A percentile compares a stretch with the other conserved stretches of the same genome.
phyloP scores from a whole-genome alignment of 2,113 vertebrate genomes.

The Peucedramus taeniatus region DNA sequence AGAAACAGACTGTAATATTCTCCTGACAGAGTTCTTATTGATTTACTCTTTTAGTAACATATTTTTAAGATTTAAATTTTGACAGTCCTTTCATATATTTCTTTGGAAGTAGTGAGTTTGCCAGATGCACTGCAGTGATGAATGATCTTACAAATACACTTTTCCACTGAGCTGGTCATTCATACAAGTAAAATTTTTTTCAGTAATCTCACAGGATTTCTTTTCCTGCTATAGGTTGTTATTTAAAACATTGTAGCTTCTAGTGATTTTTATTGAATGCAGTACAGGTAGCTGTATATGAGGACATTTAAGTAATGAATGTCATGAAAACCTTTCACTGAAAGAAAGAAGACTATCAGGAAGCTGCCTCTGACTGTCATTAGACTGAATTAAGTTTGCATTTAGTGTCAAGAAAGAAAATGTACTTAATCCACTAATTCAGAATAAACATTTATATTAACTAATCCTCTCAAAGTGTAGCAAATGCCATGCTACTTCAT shows the following conservation, averaged over 20 bases:
- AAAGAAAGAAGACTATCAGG: neutral
- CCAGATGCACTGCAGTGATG: neutral
- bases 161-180: neutral
- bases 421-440: neutral
- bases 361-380: neutral
- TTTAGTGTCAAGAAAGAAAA: neutral
- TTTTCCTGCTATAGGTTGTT: neutral
- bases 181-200: neutral
- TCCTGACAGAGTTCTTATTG: neutral
- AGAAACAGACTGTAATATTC: neutral
- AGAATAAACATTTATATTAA: neutral
- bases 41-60: neutral
- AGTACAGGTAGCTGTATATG: neutral
- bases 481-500: neutral
- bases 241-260: neutral
- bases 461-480: neutral
- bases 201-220: neutral
- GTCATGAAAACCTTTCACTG: neutral
- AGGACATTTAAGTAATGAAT: neutral
- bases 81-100: neutral
- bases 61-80: neutral
- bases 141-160: neutral
- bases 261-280: conserved; percentile 1
- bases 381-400: neutral
- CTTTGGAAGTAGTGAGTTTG: neutral